Evolutionary conservation across 2,888 invertebrate genomes (phyloP).

Genomic region (Sesia bembeciformis): DNA sequence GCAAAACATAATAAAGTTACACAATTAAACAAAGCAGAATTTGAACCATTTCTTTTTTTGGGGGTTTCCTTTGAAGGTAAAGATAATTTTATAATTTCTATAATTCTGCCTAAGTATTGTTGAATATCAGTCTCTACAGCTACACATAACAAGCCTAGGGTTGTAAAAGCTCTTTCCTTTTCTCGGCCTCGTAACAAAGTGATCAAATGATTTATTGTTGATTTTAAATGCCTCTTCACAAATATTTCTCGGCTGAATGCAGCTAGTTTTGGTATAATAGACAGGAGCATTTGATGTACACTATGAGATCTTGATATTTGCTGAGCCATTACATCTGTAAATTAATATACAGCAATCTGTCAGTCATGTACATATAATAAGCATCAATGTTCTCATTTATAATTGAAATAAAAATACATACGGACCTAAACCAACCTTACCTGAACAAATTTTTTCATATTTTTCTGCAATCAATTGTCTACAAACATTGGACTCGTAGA

Average conservation of each 20-base stretch:
- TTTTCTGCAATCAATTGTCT: slow-evolving; percentile 87
- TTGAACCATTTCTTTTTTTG: slow-evolving; percentile 82
- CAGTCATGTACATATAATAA: no score
- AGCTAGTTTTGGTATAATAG: slow-evolving; percentile 91
- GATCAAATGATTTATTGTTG: slow-evolving; percentile 86
- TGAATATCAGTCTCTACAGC: slow-evolving; percentile 89
- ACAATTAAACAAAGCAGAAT: slow-evolving; percentile 94
- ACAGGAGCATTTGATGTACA: slow-evolving; percentile 90
- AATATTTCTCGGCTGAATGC: slow-evolving; percentile 92
- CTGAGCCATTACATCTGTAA: slow-evolving; percentile 85
- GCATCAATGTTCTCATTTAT: no score
- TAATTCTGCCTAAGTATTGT: slow-evolving; percentile 85
- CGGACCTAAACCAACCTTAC: slow-evolving; percentile 22
- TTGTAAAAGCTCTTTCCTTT: slow-evolving; percentile 92
- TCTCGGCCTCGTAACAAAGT: slow-evolving; percentile 85
- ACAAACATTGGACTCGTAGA: slow-evolving; percentile 89
- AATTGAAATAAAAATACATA: no score
- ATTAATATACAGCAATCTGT: background rate
- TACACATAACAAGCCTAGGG: slow-evolving; percentile 93
- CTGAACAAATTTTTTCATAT: slow-evolving; percentile 84
- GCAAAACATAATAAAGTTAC: slow-evolving; percentile 94
- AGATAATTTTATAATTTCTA: slow-evolving; percentile 85
- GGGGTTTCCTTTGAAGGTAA: slow-evolving; percentile 85
- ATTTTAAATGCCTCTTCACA: slow-evolving; percentile 81
- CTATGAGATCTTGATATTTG: slow-evolving; percentile 83